A percentile compares a stretch with the other conserved stretches of the same genome.
These are phyloP conservation scores for Dendrolimus houi DNA, from an alignment of 2,888 invertebrate species.

Conservation along the genomic window DNA sequence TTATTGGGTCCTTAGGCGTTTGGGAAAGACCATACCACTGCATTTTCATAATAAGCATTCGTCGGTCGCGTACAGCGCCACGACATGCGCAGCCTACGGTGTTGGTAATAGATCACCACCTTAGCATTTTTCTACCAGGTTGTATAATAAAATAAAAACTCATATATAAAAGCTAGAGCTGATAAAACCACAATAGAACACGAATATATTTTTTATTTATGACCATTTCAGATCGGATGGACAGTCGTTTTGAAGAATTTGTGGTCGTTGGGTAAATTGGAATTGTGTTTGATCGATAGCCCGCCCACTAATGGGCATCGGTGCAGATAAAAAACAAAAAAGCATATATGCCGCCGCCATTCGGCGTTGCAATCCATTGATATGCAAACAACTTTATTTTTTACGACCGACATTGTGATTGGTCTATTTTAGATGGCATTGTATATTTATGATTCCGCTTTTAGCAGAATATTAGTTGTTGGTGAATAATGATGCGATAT, in stretches of 20 bases:
- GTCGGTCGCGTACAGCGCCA: no score
- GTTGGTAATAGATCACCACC: no score
- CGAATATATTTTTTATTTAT: neutral
- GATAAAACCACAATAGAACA: neutral
- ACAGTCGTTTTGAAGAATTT: slow-evolving; percentile 65
- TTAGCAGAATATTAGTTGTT: neutral
- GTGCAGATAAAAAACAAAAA: slow-evolving; percentile 29
- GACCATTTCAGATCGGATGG: slow-evolving; percentile 9
- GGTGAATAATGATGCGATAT: no score
- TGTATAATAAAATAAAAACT: no score
- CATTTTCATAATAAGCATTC: no score
- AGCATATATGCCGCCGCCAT: slow-evolving; percentile 10
- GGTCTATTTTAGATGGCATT: slow-evolving; percentile 3
- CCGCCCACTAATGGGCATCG: slow-evolving; percentile 41
- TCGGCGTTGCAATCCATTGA: slow-evolving; percentile 44
- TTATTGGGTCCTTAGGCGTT: no score
- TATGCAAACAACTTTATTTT: slow-evolving; percentile 38
- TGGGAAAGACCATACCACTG: no score
- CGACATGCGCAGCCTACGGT: no score
- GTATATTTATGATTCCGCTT: neutral
- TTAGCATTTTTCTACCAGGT: no score
- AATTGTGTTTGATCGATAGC: slow-evolving; percentile 66
- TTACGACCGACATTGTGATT: slow-evolving; percentile 5
- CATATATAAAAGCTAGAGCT: neutral
- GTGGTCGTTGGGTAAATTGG: slow-evolving; percentile 70